Evolutionary conservation across 2,888 invertebrate genomes (phyloP).

Genomic region (Anticlea derivata): DNA sequence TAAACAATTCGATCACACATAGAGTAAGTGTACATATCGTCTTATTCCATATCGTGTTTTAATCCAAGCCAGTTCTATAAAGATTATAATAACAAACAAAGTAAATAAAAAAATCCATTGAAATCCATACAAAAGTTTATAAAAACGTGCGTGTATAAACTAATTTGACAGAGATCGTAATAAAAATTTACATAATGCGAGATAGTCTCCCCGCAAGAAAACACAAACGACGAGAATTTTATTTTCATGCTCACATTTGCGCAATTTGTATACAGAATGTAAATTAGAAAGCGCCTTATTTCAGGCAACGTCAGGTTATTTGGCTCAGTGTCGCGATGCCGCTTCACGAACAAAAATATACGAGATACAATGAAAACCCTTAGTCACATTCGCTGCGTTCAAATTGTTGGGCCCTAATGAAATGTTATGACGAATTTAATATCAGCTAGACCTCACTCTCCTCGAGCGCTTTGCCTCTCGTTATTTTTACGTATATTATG

Average conservation of each 20-base stretch:
- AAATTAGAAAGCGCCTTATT: slow-evolving; percentile 80
- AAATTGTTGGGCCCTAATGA: slow-evolving; percentile 54
- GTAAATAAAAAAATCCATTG: slow-evolving; percentile 29
- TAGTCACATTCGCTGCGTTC: slow-evolving; percentile 59
- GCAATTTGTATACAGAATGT: slow-evolving; percentile 82
- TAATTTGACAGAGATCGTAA: slow-evolving; percentile 73
- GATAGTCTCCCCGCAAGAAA: slow-evolving; percentile 72
- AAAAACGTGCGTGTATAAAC: slow-evolving; percentile 66
- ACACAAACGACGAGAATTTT: slow-evolving; percentile 77
- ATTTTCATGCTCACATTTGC: slow-evolving; percentile 80
- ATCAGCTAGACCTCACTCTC: slow-evolving; percentile 27
- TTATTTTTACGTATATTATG: slow-evolving; percentile 29
- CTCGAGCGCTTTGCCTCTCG: slow-evolving; percentile 15
- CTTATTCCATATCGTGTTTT: too few relatives aligned
- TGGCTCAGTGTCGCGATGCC: slow-evolving; percentile 67
- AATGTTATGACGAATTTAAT: slow-evolving; percentile 52
- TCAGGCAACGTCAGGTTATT: slow-evolving; percentile 73
- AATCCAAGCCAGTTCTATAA: neutral
- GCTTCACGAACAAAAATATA: slow-evolving; percentile 63
- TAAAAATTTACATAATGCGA: slow-evolving; percentile 77
- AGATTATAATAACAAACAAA: neutral
- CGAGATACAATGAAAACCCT: slow-evolving; percentile 57
- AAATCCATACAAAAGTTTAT: slow-evolving; percentile 52
- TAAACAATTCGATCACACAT: too few relatives aligned
- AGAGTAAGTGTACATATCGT: too few relatives aligned